Conservation (phyloP, 2,797 vertebrate genomes). For the Xenopus petersii region DNA sequence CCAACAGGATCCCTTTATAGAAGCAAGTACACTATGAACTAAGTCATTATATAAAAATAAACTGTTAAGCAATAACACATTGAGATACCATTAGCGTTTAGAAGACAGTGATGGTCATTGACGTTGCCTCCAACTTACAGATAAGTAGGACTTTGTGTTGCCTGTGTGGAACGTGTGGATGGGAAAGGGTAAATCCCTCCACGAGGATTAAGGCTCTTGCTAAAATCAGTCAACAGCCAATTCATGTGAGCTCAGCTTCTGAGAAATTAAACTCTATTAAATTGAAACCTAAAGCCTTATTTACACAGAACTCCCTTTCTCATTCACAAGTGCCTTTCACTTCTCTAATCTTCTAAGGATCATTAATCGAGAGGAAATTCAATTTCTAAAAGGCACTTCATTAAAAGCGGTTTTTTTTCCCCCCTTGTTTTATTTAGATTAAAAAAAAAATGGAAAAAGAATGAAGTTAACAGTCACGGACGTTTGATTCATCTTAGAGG, state of each 20-base stretch:
- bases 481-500: too few relatives aligned
- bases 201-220: slow-evolving; percentile 17
- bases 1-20: too few relatives aligned
- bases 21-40: too few relatives aligned
- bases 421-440: background rate
- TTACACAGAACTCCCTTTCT: slow-evolving; percentile 25
- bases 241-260: slow-evolving; percentile 7
- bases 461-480: too few relatives aligned
- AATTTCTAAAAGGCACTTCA: background rate
- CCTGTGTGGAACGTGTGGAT: background rate
- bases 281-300: background rate
- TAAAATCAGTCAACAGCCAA: slow-evolving; percentile 25
- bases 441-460: background rate
- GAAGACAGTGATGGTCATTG: too few relatives aligned
- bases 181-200: slow-evolving; percentile 22
- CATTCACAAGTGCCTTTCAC: slow-evolving; percentile 8
- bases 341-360: slow-evolving; percentile 1
- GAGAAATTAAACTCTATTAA: slow-evolving; percentile 31
- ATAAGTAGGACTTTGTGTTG: background rate
- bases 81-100: too few relatives aligned
- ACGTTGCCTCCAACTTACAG: background rate
- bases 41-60: too few relatives aligned
- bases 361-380: slow-evolving; percentile 17
- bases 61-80: too few relatives aligned
- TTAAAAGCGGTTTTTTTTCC: background rate